Percentiles rank a stretch among this genome's conserved stretches.
Evolutionary conservation across 37 sponge, comb jelly and placozoan species (phyloP).

Genomic region (Chondrilla cf. caribensis): DNA sequence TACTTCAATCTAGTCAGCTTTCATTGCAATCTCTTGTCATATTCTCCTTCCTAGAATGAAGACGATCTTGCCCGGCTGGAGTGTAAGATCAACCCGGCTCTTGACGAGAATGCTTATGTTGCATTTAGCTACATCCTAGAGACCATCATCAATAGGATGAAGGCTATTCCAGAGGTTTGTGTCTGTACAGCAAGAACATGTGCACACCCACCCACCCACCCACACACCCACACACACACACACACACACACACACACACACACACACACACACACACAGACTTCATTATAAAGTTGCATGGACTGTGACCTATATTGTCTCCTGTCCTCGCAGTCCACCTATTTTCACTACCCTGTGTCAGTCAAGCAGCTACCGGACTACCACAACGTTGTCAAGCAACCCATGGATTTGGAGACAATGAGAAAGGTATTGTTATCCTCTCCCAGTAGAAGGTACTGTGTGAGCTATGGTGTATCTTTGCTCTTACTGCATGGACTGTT

Average conservation of each 20-base stretch:
- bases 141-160: constrained; percentile 64
- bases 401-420: constrained; percentile 93
- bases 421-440: constrained; percentile 45
- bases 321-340: constrained; percentile 55
- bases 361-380: constrained; percentile 93
- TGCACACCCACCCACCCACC: too few relatives aligned
- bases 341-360: constrained; percentile 85
- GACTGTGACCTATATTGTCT: background rate
- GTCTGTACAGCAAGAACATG: background rate
- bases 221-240: too few relatives aligned
- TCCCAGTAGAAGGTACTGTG: background rate
- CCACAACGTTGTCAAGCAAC: constrained; percentile 69
- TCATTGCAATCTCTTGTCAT: background rate
- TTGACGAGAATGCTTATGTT: constrained; percentile 69
- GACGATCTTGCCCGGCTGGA: constrained; percentile 77
- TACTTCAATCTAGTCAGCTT: too few relatives aligned
- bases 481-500: background rate
- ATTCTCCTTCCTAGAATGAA: constrained; percentile 27
- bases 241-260: too few relatives aligned
- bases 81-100: constrained; percentile 66
- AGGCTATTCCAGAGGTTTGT: constrained; percentile 57
- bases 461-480: background rate
- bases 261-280: too few relatives aligned
- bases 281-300: too few relatives aligned
- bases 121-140: constrained; percentile 60